A percentile compares a stretch with the other conserved stretches of the same genome.
phyloP scores from a whole-genome alignment of 2,888 invertebrate species.

The Ormia ochracea region DNA sequence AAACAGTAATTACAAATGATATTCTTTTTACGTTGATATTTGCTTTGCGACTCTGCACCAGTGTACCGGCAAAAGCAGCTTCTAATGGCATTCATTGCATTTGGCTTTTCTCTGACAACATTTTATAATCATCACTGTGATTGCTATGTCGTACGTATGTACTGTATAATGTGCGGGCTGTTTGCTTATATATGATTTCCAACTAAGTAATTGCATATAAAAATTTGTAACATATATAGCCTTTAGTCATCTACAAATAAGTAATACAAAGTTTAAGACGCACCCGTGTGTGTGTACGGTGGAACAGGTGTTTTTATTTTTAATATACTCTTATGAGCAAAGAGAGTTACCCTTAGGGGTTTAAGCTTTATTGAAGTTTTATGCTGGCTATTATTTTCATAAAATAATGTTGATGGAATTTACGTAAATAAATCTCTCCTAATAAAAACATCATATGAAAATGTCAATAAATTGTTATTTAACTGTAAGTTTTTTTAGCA shows the following conservation, averaged over 20 bases:
- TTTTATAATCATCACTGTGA: conserved; percentile 20
- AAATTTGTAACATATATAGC: background rate
- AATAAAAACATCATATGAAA: no score
- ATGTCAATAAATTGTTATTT: no score
- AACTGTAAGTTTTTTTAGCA: no score
- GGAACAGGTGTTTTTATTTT: background rate
- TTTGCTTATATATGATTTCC: conserved; percentile 39
- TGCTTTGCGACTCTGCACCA: background rate
- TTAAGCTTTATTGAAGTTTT: background rate
- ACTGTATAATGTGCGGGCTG: conserved; percentile 25
- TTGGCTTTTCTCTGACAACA: conserved; percentile 10
- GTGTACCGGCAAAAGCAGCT: conserved; percentile 3
- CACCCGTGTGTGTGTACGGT: background rate
- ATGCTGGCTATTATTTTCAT: background rate
- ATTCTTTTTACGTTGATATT: conserved; percentile 25
- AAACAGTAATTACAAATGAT: conserved; percentile 22
- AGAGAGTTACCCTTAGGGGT: background rate
- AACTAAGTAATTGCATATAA: background rate
- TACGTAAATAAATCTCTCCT: no score
- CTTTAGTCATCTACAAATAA: background rate
- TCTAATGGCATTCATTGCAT: background rate
- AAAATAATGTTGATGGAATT: no score
- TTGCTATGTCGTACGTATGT: background rate
- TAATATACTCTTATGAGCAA: background rate
- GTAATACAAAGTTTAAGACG: background rate